Evolutionary conservation across 2,888 invertebrate species (phyloP), one percentile per base, ranked within the genome.

Genomic region (Lasius fuliginosus): DNA sequence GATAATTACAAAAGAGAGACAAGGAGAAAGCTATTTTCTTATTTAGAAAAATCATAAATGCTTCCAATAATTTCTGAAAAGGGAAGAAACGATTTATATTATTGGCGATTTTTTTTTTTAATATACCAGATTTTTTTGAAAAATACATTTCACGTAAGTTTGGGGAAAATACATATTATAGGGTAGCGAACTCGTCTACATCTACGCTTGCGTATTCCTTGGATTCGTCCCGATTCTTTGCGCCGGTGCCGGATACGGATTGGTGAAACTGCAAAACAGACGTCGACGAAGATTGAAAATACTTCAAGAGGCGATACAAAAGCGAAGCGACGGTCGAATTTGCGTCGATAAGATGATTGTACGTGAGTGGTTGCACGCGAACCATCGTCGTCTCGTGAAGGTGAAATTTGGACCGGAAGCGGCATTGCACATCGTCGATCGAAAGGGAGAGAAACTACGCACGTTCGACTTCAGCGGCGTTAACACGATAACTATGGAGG

Each of bases 121-220:
- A 15, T 62, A 30, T 62, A 33, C 3, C 0, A 1, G 8, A 58
- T 9, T 73, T 18, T 60, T 62, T 2, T 6, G 27, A 62, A 40
- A n/a, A 42, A 27, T 0, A 40, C 0, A 23, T 40, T 58, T 74
- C 49, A 33, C 0, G 6, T n/a, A 36, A 33, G 23, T 42, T 68
- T 33, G 4, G 0, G 6, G 6, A 15, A 33, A 15, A 62, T 23
- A 11, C 58, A 30, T 74, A 42, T 95, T 74, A 42, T 95, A 98
- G 96, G 99, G 99, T 33, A 99, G 99, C 92, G 99, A 99, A 95
- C 96, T 99, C 83, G 98, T 98, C n/a, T 99, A 98, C 95, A 99
- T 99, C 92, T 99, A 99, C 95, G 98, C 98, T 0, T 99, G 99
- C 94, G 96, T 99, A 15, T 98, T 98, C 89, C 96, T 99, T 62